Conservation (phyloP, 2,113 vertebrate genomes). For the Brachypodius melanocephalos region DNA sequence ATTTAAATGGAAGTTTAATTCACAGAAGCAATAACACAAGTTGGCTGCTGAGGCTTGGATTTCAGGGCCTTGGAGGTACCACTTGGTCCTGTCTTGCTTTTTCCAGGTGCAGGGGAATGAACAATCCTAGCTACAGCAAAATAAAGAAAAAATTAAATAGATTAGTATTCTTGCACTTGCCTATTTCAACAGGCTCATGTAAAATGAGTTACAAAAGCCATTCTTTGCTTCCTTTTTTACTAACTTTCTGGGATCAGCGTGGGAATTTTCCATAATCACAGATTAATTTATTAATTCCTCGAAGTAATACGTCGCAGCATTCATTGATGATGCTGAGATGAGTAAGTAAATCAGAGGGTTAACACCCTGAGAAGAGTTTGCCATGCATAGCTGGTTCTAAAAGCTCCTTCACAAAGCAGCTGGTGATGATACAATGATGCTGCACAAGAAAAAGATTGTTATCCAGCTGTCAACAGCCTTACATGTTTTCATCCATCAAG, state of each 20-base stretch:
- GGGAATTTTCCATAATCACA: not conserved
- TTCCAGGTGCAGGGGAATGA: not conserved
- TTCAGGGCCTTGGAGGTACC: not conserved
- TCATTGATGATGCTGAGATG: not conserved
- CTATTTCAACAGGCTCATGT: rapidly evolving
- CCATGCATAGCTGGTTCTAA: not conserved
- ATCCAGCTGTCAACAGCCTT: constrained; percentile 32
- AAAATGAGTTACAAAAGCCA: not conserved
- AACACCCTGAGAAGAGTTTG: not conserved
- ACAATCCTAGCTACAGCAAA: not conserved
- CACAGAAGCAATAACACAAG: not conserved
- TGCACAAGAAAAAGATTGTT: constrained; percentile 17
- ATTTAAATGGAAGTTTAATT: not conserved
- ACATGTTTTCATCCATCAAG: not conserved
- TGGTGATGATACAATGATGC: constrained; percentile 10
- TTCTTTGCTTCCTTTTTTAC: not conserved
- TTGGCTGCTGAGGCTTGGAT: not conserved
- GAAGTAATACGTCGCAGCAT: not conserved
- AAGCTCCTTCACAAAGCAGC: not conserved
- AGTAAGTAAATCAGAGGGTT: not conserved
- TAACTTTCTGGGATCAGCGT: not conserved
- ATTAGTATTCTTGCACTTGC: not conserved
- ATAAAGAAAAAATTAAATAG: not conserved
- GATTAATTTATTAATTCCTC: not conserved
- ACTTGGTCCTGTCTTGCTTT: rapidly evolving